phyloP scores from a whole-genome alignment of 2,888 invertebrate species.

The Ctenicera cuprea region DNA sequence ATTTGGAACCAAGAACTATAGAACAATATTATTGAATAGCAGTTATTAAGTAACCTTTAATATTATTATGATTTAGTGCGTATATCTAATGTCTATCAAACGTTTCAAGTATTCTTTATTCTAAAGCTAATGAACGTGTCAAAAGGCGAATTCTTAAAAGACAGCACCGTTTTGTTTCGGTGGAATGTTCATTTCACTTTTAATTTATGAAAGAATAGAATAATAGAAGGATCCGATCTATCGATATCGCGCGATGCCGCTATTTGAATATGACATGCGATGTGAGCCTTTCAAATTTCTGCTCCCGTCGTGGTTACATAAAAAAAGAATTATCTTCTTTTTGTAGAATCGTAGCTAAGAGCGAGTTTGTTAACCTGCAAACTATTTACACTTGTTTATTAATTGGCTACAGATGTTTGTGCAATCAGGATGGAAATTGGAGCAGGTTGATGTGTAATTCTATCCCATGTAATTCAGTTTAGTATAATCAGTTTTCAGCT shows the following conservation, averaged over 20 bases:
- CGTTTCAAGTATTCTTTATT: constrained; percentile 33
- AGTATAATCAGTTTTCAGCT: constrained; percentile 31
- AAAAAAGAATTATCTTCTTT: constrained; percentile 10
- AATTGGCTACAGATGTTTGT: constrained; percentile 42
- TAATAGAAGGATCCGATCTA: constrained; percentile 44
- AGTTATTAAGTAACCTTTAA: constrained; percentile 19
- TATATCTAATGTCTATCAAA: constrained; percentile 28
- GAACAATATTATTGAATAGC: not conserved
- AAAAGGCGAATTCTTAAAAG: constrained; percentile 42
- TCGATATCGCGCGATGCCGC: constrained; percentile 37
- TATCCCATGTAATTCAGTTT: constrained; percentile 15
- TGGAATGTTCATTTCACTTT: constrained; percentile 46
- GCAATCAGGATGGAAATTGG: constrained; percentile 31
- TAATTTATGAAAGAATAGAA: constrained; percentile 46
- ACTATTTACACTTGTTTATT: constrained; percentile 39
- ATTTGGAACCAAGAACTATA: not conserved
- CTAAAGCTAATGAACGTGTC: constrained; percentile 43
- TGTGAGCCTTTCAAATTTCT: constrained; percentile 39
- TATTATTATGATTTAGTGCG: constrained; percentile 32
- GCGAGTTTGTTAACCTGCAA: constrained; percentile 43
- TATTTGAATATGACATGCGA: constrained; percentile 38
- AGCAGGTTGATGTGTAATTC: constrained; percentile 14
- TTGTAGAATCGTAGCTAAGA: not conserved
- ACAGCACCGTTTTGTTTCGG: constrained; percentile 42
- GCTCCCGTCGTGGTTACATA: constrained; percentile 27